Evolutionary conservation across 2,113 vertebrate genomes (phyloP).

Genomic region (Gila orcuttii): DNA sequence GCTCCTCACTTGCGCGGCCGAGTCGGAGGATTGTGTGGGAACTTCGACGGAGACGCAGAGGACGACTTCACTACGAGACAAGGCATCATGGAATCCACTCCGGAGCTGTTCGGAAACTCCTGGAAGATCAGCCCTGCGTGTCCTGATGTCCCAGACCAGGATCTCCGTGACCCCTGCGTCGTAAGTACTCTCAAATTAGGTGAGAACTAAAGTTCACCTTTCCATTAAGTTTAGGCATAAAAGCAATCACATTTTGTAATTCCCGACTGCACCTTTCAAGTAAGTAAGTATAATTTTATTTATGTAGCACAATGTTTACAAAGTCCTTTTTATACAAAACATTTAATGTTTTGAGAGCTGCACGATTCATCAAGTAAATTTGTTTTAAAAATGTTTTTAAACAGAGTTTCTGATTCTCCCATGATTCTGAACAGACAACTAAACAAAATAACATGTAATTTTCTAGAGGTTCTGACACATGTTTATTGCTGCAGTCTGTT

Average conservation of each 20-base stretch:
- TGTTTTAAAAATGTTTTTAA: no score
- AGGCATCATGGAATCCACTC: constrained; percentile 83
- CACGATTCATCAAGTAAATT: no score
- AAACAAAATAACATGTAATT: no score
- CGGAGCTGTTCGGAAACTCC: constrained; percentile 88
- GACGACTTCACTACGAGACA: constrained; percentile 87
- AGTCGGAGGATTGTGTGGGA: constrained; percentile 86
- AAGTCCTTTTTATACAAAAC: background rate
- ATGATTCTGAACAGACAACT: no score
- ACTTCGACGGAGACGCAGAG: constrained; percentile 88
- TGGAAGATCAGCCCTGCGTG: constrained; percentile 90
- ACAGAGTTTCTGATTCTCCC: no score
- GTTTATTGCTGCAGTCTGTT: no score
- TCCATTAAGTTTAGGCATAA: background rate
- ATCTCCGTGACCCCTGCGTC: constrained; percentile 80
- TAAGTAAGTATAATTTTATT: background rate
- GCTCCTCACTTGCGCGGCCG: constrained; percentile 76
- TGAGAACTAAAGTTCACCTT: background rate
- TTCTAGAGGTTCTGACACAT: no score
- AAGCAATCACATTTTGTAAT: background rate
- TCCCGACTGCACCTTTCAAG: background rate
- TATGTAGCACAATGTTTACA: background rate
- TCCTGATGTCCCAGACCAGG: constrained; percentile 79
- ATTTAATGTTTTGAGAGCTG: background rate
- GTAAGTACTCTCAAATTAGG: constrained; percentile 63